Evolutionary conservation across 2,888 invertebrate genomes (phyloP).

Genomic region (Vandiemenella viatica): DNA sequence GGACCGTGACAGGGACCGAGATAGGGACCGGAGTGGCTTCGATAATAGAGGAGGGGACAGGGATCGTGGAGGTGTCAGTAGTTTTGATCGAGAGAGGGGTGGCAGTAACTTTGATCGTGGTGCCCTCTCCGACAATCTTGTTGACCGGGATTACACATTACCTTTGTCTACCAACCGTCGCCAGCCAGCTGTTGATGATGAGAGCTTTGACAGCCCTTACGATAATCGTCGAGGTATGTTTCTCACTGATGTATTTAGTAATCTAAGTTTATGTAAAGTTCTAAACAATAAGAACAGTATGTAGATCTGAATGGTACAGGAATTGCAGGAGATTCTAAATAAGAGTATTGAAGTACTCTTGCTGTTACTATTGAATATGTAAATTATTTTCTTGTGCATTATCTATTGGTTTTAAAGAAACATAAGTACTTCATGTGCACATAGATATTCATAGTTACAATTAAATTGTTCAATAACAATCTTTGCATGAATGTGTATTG

Average conservation of each 20-base stretch:
- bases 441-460: too few species aligned
- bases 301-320: too few species aligned
- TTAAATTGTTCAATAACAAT: too few species aligned
- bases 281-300: background rate
- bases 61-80: constrained; percentile 8
- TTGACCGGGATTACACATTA: background rate
- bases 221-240: constrained; percentile 25
- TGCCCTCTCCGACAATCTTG: background rate
- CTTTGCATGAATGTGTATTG: too few species aligned
- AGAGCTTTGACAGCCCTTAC: constrained; percentile 31
- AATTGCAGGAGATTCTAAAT: too few species aligned
- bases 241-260: too few species aligned
- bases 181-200: constrained; percentile 16
- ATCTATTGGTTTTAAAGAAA: too few species aligned
- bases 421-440: too few species aligned
- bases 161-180: constrained; percentile 18
- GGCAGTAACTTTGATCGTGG: constrained; percentile 1
- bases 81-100: constrained; percentile 9
- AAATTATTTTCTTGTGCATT: too few species aligned
- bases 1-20: background rate
- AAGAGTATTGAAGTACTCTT: too few species aligned
- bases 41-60: constrained; percentile 11
- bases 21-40: background rate
- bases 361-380: too few species aligned
- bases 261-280: background rate